Evolutionary conservation across 2,797 vertebrate genomes (phyloP), one percentile per base, ranked within the genome.

Genomic region (Phataginus tricuspis): DNA sequence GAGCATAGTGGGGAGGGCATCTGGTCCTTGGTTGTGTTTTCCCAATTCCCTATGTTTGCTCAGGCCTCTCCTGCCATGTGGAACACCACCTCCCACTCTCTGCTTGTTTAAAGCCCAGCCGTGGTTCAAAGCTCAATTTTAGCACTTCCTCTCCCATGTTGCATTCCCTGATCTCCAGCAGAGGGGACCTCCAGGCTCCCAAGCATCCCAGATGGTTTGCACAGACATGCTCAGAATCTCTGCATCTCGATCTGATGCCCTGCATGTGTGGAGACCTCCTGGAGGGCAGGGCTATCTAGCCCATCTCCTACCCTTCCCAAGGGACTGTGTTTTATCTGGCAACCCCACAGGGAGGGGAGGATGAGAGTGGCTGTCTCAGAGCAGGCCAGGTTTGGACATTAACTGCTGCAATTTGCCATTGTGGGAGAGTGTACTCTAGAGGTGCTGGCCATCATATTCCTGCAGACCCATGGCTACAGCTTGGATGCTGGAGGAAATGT

Each of bases 401-500:
- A 8, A 13, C 25, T 16, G 92, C 66, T 78, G 78, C 66, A 94
- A 3, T 86, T 94, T 94, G 88, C 96, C 96, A 97, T 95, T 96
- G 93, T 2, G 1, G 93, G 61, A 12, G 49, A 95, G 86, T 91
- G 97, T 97, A 96, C 94, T 93, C 92, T 97, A 88, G 19, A 86
- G 66, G 74, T 96, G 95, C 96, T 61, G 85, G 94, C 95, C 72
- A 23, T 94, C 94, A 88, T 84, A 2, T 82, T 37, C 12, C 57
- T 45, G 4, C 14, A 29, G 53, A 18, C 19, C 37, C 42, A 2
- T 63, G 68, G 5, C 19, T 25, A 45, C 97, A 97, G 95, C 96
- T 97, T 97, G 97, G 96, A 96, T 95, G 89, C 96, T 98, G 97
- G 97, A 98, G 98, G 97, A 97, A 94, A 96, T 94, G 97, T 96